A percentile compares a stretch with the other conserved stretches of the same genome.
Conservation (phyloP, 1,140 invertebrate genomes). For the Lepidurus packardi region DNA sequence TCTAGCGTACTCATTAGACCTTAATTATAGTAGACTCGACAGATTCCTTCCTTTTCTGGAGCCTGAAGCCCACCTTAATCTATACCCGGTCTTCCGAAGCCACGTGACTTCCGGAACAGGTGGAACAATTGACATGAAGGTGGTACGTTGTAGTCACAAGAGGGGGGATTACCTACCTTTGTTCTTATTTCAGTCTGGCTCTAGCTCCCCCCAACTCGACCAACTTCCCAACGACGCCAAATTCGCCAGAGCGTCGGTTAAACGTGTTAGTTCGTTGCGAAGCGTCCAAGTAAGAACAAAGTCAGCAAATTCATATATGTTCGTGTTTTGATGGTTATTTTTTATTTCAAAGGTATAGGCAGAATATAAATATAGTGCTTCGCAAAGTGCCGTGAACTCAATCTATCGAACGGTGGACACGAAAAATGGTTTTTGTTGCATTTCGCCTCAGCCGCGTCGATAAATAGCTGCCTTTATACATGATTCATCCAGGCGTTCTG, state of each 20-base stretch:
- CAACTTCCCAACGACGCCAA: no score
- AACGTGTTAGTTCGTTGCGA: no score
- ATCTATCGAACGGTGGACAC: neutral
- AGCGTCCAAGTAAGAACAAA: no score
- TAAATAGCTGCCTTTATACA: neutral
- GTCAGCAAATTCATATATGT: no score
- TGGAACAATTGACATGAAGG: neutral
- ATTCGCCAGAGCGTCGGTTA: no score
- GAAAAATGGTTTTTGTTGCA: neutral
- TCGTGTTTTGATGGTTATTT: no score
- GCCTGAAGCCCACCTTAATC: neutral
- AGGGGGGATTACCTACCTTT: neutral
- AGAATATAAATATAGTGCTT: no score
- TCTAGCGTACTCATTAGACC: no score
- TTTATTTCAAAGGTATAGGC: no score
- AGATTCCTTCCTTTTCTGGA: neutral
- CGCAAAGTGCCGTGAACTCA: neutral
- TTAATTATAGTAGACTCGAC: neutral
- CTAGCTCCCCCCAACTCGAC: neutral
- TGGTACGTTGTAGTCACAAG: neutral
- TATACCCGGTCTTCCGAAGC: neutral
- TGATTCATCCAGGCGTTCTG: neutral
- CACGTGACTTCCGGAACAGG: constrained; percentile 19
- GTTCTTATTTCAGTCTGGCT: neutral
- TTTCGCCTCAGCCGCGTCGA: neutral